phyloP scores from a whole-genome alignment of 2,113 vertebrate genomes.

The Bubo bubo region DNA sequence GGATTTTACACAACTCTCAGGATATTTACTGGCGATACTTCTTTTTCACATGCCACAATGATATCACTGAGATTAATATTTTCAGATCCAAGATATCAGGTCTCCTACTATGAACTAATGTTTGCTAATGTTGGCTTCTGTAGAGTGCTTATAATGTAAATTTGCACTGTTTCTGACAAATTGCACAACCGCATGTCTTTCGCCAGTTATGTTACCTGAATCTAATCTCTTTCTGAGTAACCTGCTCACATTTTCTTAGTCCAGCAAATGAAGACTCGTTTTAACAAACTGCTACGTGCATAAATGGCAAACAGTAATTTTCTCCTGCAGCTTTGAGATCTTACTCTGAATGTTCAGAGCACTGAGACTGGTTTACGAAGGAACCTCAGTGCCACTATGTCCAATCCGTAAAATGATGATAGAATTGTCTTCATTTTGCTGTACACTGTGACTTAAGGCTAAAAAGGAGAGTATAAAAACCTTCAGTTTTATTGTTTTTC shows the following conservation, averaged over 20 bases:
- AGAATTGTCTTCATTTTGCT: background rate
- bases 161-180: background rate
- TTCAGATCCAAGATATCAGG: background rate
- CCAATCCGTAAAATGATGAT: background rate
- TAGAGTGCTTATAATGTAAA: background rate
- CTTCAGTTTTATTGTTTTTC: background rate
- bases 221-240: background rate
- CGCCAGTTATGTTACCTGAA: background rate
- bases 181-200: background rate
- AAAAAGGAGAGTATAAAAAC: background rate
- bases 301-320: background rate
- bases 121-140: background rate
- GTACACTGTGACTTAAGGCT: background rate
- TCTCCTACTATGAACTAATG: background rate
- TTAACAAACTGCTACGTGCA: background rate
- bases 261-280: background rate
- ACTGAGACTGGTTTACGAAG: background rate
- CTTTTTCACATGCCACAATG: background rate
- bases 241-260: background rate
- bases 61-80: background rate
- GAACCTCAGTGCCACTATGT: background rate
- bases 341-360: background rate
- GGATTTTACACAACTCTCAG: background rate
- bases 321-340: background rate
- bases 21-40: background rate